These are phyloP conservation scores for Philereme transversata DNA, from an alignment of 2,888 invertebrate species.

Conservation along the genomic window DNA sequence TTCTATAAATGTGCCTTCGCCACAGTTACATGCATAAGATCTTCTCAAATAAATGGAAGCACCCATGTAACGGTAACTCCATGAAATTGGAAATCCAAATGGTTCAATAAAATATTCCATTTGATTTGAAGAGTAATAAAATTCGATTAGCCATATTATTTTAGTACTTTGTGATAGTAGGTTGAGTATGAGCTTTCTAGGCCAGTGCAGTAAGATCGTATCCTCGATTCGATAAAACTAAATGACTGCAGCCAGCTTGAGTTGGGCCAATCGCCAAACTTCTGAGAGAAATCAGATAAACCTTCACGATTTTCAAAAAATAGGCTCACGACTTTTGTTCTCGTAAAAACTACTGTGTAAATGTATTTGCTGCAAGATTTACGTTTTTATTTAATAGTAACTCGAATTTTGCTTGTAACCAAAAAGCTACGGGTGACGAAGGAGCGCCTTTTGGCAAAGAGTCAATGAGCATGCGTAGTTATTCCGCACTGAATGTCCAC, in stretches of 20 bases:
- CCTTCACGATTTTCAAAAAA: conserved; percentile 25
- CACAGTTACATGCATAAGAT: conserved; percentile 33
- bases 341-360: too few species aligned
- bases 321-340: too few species aligned
- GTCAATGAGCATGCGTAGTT: conserved; percentile 31
- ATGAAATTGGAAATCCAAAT: conserved; percentile 47
- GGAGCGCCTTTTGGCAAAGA: conserved; percentile 47
- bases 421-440: too few species aligned
- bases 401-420: too few species aligned
- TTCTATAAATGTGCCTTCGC: too few species aligned
- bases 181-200: conserved; percentile 56
- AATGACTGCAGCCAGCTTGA: conserved; percentile 50
- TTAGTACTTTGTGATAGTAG: conserved; percentile 44
- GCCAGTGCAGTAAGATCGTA: conserved; percentile 57
- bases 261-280: conserved; percentile 62
- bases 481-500: conserved; percentile 20
- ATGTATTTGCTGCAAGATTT: too few species aligned
- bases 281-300: conserved; percentile 49
- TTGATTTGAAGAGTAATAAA: conserved; percentile 45
- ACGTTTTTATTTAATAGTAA: too few species aligned
- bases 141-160: conserved; percentile 47
- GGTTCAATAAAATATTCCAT: conserved; percentile 50
- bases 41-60: conserved; percentile 30
- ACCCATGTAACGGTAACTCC: conserved; percentile 27
- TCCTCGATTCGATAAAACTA: conserved; percentile 51